A percentile compares a stretch with the other conserved stretches of the same genome.
phyloP scores from a whole-genome alignment of 2,113 vertebrate genomes.

The Eretmochelys imbricata region DNA sequence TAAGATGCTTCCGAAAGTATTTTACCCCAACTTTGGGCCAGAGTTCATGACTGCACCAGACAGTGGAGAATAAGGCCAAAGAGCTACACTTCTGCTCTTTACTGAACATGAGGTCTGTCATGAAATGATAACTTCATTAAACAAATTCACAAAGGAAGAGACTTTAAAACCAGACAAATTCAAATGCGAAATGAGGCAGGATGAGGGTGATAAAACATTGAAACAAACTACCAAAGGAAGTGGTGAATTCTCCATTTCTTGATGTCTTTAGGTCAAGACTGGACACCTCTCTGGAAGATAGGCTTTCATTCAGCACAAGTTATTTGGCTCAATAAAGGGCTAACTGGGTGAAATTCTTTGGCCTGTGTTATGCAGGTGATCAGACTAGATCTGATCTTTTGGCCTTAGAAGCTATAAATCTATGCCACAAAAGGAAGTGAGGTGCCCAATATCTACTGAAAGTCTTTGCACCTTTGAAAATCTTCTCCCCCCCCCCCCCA shows the following conservation, averaged over 20 bases:
- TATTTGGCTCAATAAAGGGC: background rate
- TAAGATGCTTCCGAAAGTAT: constrained; percentile 5
- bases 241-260: background rate
- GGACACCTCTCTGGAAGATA: background rate
- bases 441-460: background rate
- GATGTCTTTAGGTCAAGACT: background rate
- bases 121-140: accelerated
- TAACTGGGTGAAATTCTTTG: background rate
- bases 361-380: background rate
- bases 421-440: background rate
- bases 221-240: background rate
- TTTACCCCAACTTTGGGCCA: background rate
- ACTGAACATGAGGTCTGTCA: accelerated
- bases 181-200: background rate
- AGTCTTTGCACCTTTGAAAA: background rate
- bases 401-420: background rate
- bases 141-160: accelerated
- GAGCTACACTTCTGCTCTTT: background rate
- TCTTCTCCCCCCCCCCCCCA: background rate
- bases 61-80: background rate
- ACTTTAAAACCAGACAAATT: background rate
- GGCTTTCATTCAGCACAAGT: background rate
- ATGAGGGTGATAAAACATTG: background rate
- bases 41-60: background rate
- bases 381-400: background rate